Base-by-base conservation (phyloP, 64 coral and sea anemone genomes). In the Hydrozoanthus tunicans region DNA sequence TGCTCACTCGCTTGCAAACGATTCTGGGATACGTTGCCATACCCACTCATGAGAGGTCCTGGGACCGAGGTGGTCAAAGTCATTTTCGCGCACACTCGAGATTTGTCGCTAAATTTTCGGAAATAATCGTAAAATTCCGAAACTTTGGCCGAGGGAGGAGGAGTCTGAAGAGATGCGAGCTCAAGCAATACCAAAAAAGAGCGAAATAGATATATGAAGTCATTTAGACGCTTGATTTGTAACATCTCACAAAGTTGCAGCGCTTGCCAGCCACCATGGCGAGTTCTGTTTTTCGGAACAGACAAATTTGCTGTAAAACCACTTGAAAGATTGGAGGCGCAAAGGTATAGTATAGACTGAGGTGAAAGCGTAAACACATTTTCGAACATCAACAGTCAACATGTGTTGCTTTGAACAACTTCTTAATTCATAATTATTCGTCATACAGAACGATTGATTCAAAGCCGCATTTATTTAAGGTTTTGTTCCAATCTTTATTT, bases 11-110 rank as follows among this genome's bases (percentile, higher is more conserved):
- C 84, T 70, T 88, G 84, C 84, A 88, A 88, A 88, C 55, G 69
- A 53, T 88, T 88, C 68, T 88, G 84, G 84, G 84, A 88, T 88
- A 88, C 84, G 84, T 88, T 74, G 84, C 84, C 69, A 74, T 74
- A 74, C 84, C 84, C 69, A 74, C 84, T 88, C 84, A 15, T 60
- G 84, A 88, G 84, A 60, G 69, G 70, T 73, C 84, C 84, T 88
- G 69, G 32, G 32, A 43, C 32, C 32, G 32, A 43, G 32, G 32
- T 43, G 72, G 71, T 57, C 3, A 73, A 86, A 56, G 6, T 54
- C 14, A 65, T 6, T 53, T 73, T 86, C 83, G 84, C n/a, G 73
- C 3, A 17, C 43, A 10, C 43, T 74, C 84, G 84, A 56, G 0
- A 61, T 4, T 57, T 14, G 57, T 88, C 84, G 84, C 53, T 56